Conservation (phyloP, 2,797 vertebrate genomes). For the Toxotes lorentzi region DNA sequence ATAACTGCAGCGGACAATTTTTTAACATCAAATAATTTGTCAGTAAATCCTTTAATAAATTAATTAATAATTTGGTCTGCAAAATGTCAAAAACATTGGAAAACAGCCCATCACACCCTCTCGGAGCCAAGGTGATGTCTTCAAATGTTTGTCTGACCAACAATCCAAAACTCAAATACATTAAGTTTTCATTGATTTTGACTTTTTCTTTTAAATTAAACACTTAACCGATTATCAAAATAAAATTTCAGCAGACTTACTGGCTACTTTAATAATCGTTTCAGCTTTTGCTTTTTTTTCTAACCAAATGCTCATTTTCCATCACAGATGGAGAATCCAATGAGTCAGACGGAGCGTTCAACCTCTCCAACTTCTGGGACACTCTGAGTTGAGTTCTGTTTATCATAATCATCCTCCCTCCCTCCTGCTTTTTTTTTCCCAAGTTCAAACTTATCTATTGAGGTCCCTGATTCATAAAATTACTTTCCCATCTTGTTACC, state of each 20-base stretch:
- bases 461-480: background rate
- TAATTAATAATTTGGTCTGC: too few relatives aligned
- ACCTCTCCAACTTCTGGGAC: constrained; percentile 89
- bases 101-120: too few relatives aligned
- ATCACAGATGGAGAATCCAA: constrained; percentile 88
- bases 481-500: background rate
- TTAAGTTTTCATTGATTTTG: too few relatives aligned
- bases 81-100: too few relatives aligned
- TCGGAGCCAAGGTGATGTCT: too few relatives aligned
- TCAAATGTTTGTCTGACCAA: too few relatives aligned
- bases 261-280: background rate
- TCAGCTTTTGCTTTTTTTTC: background rate
- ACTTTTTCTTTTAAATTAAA: too few relatives aligned
- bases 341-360: constrained; percentile 84
- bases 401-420: fast-evolving
- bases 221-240: too few relatives aligned
- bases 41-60: too few relatives aligned
- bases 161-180: too few relatives aligned
- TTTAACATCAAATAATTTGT: too few relatives aligned
- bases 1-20: too few relatives aligned
- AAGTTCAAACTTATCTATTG: background rate
- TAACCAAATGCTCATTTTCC: background rate
- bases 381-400: constrained; percentile 84
- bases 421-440: background rate
- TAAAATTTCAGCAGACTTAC: background rate